Percentiles rank a stretch among this genome's conserved stretches.
These are phyloP conservation scores for Eupsittula cactorum DNA, from an alignment of 2,113 vertebrate species.

Conservation along the genomic window DNA sequence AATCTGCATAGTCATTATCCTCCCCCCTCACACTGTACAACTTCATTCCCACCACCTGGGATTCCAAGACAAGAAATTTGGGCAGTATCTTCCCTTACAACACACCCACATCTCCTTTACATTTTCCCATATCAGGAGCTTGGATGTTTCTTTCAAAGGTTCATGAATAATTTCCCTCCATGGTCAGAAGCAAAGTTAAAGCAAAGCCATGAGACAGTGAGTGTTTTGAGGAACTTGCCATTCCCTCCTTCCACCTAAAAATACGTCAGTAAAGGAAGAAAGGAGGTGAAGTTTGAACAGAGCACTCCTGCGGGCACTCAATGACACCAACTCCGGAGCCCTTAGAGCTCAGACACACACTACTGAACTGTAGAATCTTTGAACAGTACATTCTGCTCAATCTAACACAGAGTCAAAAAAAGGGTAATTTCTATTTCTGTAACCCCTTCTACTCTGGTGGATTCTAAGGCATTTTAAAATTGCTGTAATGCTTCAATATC, in stretches of 20 bases:
- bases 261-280: rapidly evolving
- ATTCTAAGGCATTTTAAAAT: neutral
- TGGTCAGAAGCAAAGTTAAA: neutral
- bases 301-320: rapidly evolving
- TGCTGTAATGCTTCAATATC: neutral
- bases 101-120: neutral
- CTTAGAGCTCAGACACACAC: neutral
- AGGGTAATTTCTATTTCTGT: neutral
- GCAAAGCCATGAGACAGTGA: neutral
- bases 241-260: neutral
- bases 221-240: neutral
- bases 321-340: neutral
- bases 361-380: neutral
- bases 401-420: neutral
- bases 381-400: neutral
- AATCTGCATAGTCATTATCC: neutral
- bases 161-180: neutral
- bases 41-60: neutral
- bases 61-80: neutral
- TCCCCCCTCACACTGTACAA: neutral
- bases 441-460: neutral
- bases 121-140: neutral
- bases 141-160: neutral
- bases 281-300: neutral
- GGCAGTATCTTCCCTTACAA: neutral